Percentiles rank a stretch among this genome's conserved stretches.
These are phyloP conservation scores for Panopea generosa DNA, from an alignment of 2,888 invertebrate species.

Conservation along the genomic window DNA sequence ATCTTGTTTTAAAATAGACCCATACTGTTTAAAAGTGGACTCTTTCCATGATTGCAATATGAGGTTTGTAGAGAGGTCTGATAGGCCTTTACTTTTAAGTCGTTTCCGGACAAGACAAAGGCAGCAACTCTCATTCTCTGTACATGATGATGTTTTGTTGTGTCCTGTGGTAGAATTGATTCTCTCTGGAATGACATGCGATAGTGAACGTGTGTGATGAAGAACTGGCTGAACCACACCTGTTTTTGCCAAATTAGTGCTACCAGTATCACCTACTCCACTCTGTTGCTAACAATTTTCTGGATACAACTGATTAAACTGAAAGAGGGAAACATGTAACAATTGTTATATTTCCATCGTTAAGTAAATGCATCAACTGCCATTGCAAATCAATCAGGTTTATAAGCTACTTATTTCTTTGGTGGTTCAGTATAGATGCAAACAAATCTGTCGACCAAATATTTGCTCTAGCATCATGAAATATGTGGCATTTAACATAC, in stretches of 20 bases:
- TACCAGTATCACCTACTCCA: background rate
- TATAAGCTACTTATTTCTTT: conserved; percentile 21
- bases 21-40: conserved; percentile 26
- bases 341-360: conserved; percentile 7
- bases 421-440: conserved; percentile 35
- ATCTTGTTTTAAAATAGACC: conserved; percentile 23
- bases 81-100: conserved; percentile 10
- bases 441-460: conserved; percentile 36
- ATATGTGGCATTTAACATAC: conserved; percentile 14
- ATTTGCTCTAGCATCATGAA: conserved; percentile 14
- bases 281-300: background rate
- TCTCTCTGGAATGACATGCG: background rate
- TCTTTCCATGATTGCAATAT: conserved; percentile 11
- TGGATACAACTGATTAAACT: conserved; percentile 6
- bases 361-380: conserved; percentile 27
- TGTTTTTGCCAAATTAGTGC: conserved; percentile 13
- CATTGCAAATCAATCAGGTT: conserved; percentile 1
- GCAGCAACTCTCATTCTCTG: conserved; percentile 4
- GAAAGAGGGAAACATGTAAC: conserved; percentile 27
- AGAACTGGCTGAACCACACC: conserved; percentile 6
- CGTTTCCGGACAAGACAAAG: conserved; percentile 15
- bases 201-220: background rate
- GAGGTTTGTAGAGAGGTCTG: conserved; percentile 6
- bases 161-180: background rate
- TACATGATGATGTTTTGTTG: background rate